Conservation (phyloP, 2,797 vertebrate genomes). For the Prunella strophiata region DNA sequence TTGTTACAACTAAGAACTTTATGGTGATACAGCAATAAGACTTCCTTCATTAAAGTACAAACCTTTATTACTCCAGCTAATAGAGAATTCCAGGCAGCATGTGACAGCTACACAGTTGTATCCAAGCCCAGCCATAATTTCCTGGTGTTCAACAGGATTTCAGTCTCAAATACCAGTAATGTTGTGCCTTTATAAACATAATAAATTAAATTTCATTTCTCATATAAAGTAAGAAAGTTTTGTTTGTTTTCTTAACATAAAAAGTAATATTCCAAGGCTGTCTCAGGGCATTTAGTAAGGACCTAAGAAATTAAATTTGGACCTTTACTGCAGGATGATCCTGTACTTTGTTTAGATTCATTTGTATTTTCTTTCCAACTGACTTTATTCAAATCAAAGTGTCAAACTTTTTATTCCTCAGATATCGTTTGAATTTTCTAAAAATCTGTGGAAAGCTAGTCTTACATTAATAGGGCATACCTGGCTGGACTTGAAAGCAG, state of each 20-base stretch:
- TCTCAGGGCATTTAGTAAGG: neutral
- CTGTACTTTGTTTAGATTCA: neutral
- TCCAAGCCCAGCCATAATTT: neutral
- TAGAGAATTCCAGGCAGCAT: neutral
- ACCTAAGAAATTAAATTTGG: neutral
- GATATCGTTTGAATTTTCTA: neutral
- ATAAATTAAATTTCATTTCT: neutral
- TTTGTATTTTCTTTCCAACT: neutral
- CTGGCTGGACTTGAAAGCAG: conserved; percentile 22
- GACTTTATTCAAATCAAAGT: neutral
- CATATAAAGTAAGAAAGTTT: neutral
- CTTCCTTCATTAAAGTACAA: neutral
- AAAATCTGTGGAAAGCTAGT: neutral
- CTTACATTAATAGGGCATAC: neutral
- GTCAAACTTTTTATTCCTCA: neutral
- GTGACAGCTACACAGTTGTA: neutral
- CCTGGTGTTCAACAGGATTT: neutral
- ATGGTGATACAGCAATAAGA: neutral
- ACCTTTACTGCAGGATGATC: neutral
- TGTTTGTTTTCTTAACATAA: neutral
- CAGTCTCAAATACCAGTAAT: neutral
- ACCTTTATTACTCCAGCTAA: neutral
- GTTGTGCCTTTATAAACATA: neutral
- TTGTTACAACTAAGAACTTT: neutral
- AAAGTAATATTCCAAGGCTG: neutral